Evolutionary conservation across 92 coral and sea anemone genomes (phyloP).

Genomic region (Paramuricea clavata): DNA sequence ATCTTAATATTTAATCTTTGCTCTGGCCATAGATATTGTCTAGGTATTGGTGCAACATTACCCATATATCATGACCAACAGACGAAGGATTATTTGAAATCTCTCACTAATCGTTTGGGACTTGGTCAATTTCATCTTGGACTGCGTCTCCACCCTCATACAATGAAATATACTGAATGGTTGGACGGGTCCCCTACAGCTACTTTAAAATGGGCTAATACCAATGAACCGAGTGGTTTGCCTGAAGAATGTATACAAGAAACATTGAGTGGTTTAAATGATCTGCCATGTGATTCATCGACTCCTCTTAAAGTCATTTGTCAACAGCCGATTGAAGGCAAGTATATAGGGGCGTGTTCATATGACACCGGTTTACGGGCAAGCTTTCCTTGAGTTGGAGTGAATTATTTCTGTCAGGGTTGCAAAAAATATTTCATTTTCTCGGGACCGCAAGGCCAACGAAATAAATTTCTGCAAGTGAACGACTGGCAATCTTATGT

Average conservation of each 20-base stretch:
- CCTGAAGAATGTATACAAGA: background rate
- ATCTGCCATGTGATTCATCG: background rate
- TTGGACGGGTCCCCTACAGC: background rate
- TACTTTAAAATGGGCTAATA: background rate
- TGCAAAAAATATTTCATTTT: too few species aligned
- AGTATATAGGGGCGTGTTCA: background rate
- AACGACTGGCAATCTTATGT: too few species aligned
- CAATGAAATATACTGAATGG: background rate
- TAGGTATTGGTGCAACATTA: background rate
- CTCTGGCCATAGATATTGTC: background rate
- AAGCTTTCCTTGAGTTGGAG: too few species aligned
- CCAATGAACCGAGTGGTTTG: background rate
- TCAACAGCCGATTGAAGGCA: conserved; percentile 35
- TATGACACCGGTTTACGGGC: too few species aligned
- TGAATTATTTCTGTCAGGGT: too few species aligned
- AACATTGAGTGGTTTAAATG: background rate
- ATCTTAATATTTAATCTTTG: too few species aligned
- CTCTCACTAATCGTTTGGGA: background rate
- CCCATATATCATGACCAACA: background rate
- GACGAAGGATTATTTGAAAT: background rate
- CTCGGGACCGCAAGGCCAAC: too few species aligned
- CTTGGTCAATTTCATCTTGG: background rate
- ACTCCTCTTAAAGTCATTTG: background rate
- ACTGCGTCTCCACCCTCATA: background rate
- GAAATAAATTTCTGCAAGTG: too few species aligned